Evolutionary conservation across 2,797 vertebrate genomes (phyloP).

Genomic region (Iguana delicatissima): DNA sequence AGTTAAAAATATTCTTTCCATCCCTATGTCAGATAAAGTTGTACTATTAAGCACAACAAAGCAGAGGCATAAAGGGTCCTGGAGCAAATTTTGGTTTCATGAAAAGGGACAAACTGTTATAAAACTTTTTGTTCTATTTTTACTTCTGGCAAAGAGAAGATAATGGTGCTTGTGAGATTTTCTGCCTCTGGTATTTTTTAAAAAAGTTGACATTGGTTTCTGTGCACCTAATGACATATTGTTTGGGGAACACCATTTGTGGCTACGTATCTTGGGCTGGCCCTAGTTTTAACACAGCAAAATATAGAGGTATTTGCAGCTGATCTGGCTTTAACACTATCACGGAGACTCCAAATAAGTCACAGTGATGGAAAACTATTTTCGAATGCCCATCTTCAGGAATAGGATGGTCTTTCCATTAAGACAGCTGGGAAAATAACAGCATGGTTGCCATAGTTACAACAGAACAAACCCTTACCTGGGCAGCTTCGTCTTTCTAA

Average conservation of each 20-base stretch:
- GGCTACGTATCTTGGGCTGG: background rate
- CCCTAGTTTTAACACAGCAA: background rate
- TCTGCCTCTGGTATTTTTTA: background rate
- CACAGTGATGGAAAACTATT: background rate
- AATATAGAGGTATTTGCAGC: background rate
- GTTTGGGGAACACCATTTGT: background rate
- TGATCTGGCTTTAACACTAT: background rate
- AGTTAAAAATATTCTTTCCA: no score
- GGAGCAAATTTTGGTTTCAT: no score
- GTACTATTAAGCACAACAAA: no score
- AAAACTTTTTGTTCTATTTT: no score
- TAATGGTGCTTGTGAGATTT: background rate
- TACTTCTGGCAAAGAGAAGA: background rate
- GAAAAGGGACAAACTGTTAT: no score
- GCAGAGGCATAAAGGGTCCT: no score
- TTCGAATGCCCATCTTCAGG: background rate
- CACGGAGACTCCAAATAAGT: background rate
- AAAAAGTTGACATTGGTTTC: no score
- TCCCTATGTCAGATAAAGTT: no score
- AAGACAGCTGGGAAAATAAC: background rate
- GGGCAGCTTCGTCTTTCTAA: background rate
- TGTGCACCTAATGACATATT: no score
- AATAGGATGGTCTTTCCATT: background rate
- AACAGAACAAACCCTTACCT: background rate
- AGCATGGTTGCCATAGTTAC: conserved; percentile 3